Base-by-base conservation (phyloP, 2,888 invertebrate genomes). In the Chouioia cunea region DNA sequence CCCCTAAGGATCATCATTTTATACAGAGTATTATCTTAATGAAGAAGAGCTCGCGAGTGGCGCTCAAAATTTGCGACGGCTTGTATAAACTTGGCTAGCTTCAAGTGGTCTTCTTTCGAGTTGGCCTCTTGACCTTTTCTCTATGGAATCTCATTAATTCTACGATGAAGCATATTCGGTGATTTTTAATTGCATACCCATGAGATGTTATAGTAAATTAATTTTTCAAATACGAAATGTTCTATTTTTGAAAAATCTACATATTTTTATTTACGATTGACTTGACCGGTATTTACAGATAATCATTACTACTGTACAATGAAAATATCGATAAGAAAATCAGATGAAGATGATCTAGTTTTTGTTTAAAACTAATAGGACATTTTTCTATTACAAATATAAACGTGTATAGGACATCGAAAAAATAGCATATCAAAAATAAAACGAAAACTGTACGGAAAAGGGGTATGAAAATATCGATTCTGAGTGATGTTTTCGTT, bases 11-110 rank as follows among this genome's bases (percentile, higher is more conserved):
- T 69, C 65, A 65, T 73, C 69, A 69, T 73, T 73, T 65, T 73
- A 73, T 69, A 65, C 69, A 50, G 52, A 67, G 63, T 72, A 68
- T 72, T 72, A 68, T 72, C 71, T 72, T 68, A 67, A 62, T 68
- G 64, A 59, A 58, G 36, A 36, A 36, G 36, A 36, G 36, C 36
- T 36, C 12, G 36, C 36, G 36, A 36, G 44, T 46, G 65, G 57
- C 58, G 58, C 56, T 66, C 67, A 67, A 67, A 67, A 71, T 46
- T 71, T 67, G 63, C 63, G n/a, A 15, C 62, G 50, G n/a, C 56
- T 43, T n/a, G 48, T 36, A 36, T 36, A 36, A 36, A 36, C 36
- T 36, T 36, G 36, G 36, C 36, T 36, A 67, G 58, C 52, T 62
- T 65, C 53, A n/a, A 20, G 20, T n/a, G 12, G 59, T 14, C 48